These are phyloP conservation scores for Pseudomyrmex gracilis DNA, from an alignment of 1,140 invertebrate species.

Conservation along the genomic window DNA sequence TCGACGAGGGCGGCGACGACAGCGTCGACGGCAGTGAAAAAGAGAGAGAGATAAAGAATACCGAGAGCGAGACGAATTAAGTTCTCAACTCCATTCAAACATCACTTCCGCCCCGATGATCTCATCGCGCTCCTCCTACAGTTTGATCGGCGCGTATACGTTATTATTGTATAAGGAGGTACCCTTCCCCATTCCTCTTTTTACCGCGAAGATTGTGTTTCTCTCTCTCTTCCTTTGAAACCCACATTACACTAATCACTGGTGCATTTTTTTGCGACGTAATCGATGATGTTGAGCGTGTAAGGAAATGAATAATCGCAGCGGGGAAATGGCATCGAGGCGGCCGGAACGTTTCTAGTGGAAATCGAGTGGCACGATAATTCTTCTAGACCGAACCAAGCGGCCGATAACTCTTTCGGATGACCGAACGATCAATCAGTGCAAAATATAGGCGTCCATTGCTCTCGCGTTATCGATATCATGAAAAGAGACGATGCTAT, in stretches of 20 bases:
- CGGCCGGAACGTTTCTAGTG: conserved; percentile 39
- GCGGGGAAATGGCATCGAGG: conserved; percentile 12
- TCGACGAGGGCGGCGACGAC: conserved; percentile 49
- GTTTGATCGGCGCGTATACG: conserved; percentile 72
- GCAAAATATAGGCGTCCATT: conserved; percentile 65
- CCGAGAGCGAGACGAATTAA: conserved; percentile 78
- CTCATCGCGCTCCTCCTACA: conserved; percentile 78
- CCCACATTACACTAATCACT: conserved; percentile 32
- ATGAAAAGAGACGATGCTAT: conserved; percentile 30
- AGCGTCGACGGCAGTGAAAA: conserved; percentile 49
- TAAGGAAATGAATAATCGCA: conserved; percentile 57
- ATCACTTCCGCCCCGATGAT: conserved; percentile 83
- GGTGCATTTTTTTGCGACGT: conserved; percentile 31
- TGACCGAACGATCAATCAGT: conserved; percentile 69
- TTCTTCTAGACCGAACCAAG: conserved; percentile 61
- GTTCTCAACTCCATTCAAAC: conserved; percentile 83
- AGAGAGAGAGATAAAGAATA: conserved; percentile 61
- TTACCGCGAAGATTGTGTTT: not conserved
- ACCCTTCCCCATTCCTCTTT: conserved; percentile 32
- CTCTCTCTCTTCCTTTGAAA: not conserved
- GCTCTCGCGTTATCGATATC: conserved; percentile 68
- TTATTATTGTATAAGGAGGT: conserved; percentile 60
- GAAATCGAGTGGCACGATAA: conserved; percentile 73
- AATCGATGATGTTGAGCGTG: conserved; percentile 60
- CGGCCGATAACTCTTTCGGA: conserved; percentile 70